A percentile compares a stretch with the other conserved stretches of the same genome.
Evolutionary conservation across 37 sponge, comb jelly and placozoan genomes (phyloP).

Genomic region (Aplysina aerophoba): DNA sequence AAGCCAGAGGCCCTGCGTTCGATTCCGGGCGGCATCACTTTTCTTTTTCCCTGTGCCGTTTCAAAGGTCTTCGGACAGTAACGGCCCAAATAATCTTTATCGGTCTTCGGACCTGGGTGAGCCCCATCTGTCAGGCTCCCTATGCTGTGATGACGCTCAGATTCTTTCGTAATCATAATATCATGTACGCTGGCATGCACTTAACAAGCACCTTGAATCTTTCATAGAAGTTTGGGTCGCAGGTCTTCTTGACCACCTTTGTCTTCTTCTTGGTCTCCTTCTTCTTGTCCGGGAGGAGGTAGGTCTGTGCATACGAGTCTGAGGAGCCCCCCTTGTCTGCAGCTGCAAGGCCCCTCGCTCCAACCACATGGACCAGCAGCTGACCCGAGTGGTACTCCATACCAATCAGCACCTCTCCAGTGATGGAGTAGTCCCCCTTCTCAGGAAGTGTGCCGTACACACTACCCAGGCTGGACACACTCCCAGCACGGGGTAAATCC

Average conservation of each 20-base stretch:
- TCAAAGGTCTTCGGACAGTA: no score
- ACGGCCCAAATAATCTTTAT: no score
- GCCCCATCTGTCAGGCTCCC: no score
- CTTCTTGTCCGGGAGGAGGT: constrained; percentile 72
- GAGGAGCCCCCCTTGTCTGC: constrained; percentile 54
- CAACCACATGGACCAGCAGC: constrained; percentile 46
- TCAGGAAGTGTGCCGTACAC: neutral
- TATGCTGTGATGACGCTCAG: no score
- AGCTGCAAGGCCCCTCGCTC: constrained; percentile 50
- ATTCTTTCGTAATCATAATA: no score
- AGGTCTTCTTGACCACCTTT: constrained; percentile 38
- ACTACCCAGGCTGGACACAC: neutral
- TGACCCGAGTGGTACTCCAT: constrained; percentile 46
- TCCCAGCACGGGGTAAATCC: neutral
- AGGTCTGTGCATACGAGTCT: constrained; percentile 72
- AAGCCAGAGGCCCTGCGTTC: no score
- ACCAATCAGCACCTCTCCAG: constrained; percentile 39
- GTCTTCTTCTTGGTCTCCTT: constrained; percentile 77
- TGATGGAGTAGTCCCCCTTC: constrained; percentile 37
- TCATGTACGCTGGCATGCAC: neutral
- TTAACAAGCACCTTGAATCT: constrained; percentile 61
- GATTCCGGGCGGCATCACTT: no score
- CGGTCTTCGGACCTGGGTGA: no score
- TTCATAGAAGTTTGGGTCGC: constrained; percentile 59
- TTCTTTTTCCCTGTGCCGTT: no score